Percentiles rank a stretch among this genome's conserved stretches.
Evolutionary conservation across 37 sponge, comb jelly and placozoan species (phyloP).

Genomic region (Agelas oroides): DNA sequence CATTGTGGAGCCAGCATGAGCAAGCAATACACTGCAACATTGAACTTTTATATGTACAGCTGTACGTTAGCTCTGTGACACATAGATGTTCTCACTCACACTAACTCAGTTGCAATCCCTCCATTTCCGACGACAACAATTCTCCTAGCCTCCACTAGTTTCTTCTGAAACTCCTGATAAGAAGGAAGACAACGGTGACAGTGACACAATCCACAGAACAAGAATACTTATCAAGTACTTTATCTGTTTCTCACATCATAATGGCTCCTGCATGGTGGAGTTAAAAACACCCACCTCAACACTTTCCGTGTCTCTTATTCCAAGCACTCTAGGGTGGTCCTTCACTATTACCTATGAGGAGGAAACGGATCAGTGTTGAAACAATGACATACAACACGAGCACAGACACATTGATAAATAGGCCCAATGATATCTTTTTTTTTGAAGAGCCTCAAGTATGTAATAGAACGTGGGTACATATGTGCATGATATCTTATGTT

Average conservation of each 20-base stretch:
- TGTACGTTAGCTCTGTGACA: too few species aligned
- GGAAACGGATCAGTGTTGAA: not conserved
- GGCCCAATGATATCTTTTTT: too few species aligned
- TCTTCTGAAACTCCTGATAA: constrained; percentile 73
- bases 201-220: not conserved
- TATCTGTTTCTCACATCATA: not conserved
- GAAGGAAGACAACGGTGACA: not conserved
- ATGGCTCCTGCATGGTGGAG: not conserved
- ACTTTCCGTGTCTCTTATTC: constrained; percentile 97
- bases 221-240: not conserved
- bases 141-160: constrained; percentile 69
- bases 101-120: constrained; percentile 97
- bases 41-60: too few species aligned
- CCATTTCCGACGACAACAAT: constrained; percentile 96
- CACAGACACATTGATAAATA: too few species aligned
- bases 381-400: not conserved
- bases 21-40: too few species aligned
- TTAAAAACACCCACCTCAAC: constrained; percentile 57
- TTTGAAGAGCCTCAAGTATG: too few species aligned
- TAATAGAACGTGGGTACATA: too few species aligned
- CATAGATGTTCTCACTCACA: too few species aligned
- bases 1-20: too few species aligned
- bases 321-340: constrained; percentile 72
- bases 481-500: too few species aligned
- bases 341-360: constrained; percentile 50